Percentiles rank a stretch among this genome's conserved stretches.
These are phyloP conservation scores for Eupristina koningsbergeri DNA, from an alignment of 1,140 invertebrate genomes.

Conservation along the genomic window DNA sequence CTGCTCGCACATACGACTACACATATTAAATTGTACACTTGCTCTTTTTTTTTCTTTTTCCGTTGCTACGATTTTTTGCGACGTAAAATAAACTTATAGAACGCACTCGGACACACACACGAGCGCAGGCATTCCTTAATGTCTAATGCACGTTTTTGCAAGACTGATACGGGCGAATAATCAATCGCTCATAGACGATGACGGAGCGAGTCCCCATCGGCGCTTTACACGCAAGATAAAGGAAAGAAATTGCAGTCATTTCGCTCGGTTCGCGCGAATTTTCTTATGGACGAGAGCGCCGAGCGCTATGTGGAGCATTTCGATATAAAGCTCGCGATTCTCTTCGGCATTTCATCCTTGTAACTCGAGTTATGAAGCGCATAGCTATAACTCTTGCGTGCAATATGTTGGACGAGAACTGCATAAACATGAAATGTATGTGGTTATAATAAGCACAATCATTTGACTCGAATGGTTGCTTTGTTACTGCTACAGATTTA, in stretches of 20 bases:
- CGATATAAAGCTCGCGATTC: neutral
- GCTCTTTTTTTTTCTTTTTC: conserved; percentile 4
- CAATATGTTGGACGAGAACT: neutral
- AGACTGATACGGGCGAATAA: neutral
- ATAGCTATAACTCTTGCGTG: too few relatives aligned
- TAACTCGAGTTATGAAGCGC: too few relatives aligned
- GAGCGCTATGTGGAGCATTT: too few relatives aligned
- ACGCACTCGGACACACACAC: neutral
- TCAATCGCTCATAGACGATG: neutral
- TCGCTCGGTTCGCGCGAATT: neutral
- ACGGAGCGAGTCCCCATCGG: neutral
- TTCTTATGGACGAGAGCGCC: too few relatives aligned
- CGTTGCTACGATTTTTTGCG: neutral
- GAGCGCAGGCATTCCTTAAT: neutral
- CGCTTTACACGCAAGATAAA: neutral
- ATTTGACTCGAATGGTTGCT: neutral
- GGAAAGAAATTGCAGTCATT: neutral
- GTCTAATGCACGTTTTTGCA: neutral
- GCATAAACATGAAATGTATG: neutral
- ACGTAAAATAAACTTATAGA: conserved; percentile 4
- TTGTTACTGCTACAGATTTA: neutral
- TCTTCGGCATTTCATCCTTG: too few relatives aligned
- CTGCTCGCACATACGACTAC: neutral
- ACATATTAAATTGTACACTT: too few relatives aligned
- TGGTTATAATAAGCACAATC: too few relatives aligned